Percentiles rank a stretch among this genome's conserved stretches.
Conservation (phyloP, 2,113 vertebrate species). For the Hymenochirus boettgeri region DNA sequence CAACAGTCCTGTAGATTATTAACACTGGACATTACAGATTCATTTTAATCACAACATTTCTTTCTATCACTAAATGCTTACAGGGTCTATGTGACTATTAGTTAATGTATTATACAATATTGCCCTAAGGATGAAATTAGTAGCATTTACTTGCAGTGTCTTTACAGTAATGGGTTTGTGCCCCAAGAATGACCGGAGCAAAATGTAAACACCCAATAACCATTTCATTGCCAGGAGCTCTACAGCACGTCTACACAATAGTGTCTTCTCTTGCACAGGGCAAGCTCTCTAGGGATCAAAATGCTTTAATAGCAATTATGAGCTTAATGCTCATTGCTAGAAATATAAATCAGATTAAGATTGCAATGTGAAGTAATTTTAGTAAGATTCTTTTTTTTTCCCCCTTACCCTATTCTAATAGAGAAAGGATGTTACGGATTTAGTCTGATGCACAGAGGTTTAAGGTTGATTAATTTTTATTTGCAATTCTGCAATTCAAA, state of each 20-base stretch:
- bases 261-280: not conserved
- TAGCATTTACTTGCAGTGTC: too few relatives aligned
- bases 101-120: too few relatives aligned
- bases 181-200: too few relatives aligned
- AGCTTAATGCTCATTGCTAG: not conserved
- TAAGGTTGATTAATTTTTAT: constrained; percentile 19
- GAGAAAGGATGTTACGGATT: constrained; percentile 5
- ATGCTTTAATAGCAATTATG: not conserved
- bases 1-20: too few relatives aligned
- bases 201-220: too few relatives aligned
- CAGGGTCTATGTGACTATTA: too few relatives aligned
- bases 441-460: constrained; percentile 8
- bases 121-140: too few relatives aligned
- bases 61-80: too few relatives aligned
- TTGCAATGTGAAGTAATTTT: constrained; percentile 4
- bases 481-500: not conserved
- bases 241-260: not conserved
- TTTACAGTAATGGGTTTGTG: too few relatives aligned
- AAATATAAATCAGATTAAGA: not conserved
- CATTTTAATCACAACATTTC: too few relatives aligned
- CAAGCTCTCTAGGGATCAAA: not conserved
- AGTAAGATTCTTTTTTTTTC: not conserved
- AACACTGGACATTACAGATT: too few relatives aligned
- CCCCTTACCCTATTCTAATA: not conserved
- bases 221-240: too few relatives aligned